Evolutionary conservation across 2,888 invertebrate genomes (phyloP), one percentile per base, ranked within the genome.

Genomic region (Lordiphosa andalusiaca): DNA sequence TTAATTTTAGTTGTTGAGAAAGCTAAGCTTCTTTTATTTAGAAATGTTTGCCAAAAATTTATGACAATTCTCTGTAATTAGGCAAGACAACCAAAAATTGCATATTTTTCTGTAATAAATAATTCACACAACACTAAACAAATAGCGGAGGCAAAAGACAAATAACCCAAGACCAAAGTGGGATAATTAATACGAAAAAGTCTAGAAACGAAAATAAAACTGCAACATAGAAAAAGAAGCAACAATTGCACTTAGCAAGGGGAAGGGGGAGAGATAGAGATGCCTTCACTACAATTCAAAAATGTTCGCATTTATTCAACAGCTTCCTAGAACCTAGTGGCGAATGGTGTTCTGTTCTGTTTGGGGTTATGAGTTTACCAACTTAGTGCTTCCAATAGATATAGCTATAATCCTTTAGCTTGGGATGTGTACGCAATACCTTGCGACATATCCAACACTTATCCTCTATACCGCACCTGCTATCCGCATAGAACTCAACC

Each of bases 371-470:
- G 38, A 16, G 25, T 13, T 4, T 0, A 6, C 9, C 41, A 10
- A 23, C 42, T 41, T 56, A 82, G 50, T 78, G 83, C 68, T 70
- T 48, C 81, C 84, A 84, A 69, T 83, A 86, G 36, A 86, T 46
- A 57, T 87, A 87, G 66, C 82, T 84, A 61, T 88, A 88, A 51
- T 88, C 88, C 66, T 86, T 88, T 52, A 88, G 76, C 50, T 82
- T 86, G 55, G 88, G 88, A 86, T 88, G 88, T 60, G 85, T 84
- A 53, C 88, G 86, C 86, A 87, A 62, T 10, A 88, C 88, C 61
- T 88, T 88, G 71, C 88, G 88, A 76, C 88, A 88, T 25, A 88
- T 83, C 86, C 88, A 88, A 85, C 88, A 88, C 84, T 88, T 88
- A 85, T 87, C 86, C 64, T 75, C 77, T 71, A 88, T 85, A 69